These are phyloP conservation scores for Falco cherrug DNA, from an alignment of 2,797 vertebrate species.

Conservation along the genomic window DNA sequence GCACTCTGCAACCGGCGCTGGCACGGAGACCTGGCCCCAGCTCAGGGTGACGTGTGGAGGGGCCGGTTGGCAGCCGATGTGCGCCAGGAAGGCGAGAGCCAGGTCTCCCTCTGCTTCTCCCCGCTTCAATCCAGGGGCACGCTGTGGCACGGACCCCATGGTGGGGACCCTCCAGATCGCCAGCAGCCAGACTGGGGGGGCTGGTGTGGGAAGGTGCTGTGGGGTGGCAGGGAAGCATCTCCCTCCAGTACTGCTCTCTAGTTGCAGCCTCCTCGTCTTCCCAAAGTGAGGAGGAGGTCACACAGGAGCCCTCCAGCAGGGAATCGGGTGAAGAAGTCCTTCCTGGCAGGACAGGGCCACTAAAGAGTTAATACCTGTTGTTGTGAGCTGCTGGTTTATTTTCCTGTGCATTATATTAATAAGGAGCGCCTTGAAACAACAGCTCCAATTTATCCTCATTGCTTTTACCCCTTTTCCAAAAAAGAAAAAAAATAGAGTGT, in stretches of 20 bases:
- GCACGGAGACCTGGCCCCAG: background rate
- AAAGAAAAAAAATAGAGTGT: constrained; percentile 28
- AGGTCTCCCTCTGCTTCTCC: background rate
- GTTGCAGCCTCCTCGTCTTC: background rate
- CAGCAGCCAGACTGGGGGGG: rapidly evolving
- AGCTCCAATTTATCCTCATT: constrained; percentile 6
- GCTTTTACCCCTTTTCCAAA: background rate
- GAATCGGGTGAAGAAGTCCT: background rate
- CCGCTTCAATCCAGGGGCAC: background rate
- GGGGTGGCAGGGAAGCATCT: background rate
- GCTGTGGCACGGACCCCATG: rapidly evolving
- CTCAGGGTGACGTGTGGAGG: background rate
- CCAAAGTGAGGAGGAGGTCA: background rate
- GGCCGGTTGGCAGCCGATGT: background rate
- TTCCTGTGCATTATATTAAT: constrained; percentile 36
- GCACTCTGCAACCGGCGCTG: background rate
- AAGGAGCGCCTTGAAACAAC: constrained; percentile 31
- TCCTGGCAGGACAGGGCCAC: background rate
- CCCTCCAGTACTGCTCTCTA: rapidly evolving
- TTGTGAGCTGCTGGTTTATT: background rate
- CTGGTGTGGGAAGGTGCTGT: background rate
- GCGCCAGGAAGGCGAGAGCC: background rate
- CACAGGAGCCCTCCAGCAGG: background rate
- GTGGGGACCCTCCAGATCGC: background rate
- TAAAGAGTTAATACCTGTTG: constrained; percentile 10